Conservation (phyloP, 2,888 invertebrate genomes). For the Gymnoscelis rufifasciata region DNA sequence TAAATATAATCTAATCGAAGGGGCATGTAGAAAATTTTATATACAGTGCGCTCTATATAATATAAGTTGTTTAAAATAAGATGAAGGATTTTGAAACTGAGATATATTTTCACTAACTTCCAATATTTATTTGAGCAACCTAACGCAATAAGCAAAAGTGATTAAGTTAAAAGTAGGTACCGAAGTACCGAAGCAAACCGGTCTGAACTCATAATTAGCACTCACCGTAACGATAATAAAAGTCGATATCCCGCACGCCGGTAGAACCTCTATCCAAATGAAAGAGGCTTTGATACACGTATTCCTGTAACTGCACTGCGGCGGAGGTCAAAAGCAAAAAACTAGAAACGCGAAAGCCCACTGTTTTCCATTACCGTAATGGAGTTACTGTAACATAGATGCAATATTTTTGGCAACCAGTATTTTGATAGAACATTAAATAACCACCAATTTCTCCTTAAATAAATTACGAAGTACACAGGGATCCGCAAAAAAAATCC, state of each 20-base stretch:
- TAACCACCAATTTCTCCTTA: constrained; percentile 31
- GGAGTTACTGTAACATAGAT: constrained; percentile 61
- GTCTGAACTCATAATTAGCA: constrained; percentile 52
- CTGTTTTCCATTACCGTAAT: constrained; percentile 73
- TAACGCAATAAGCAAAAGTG: constrained; percentile 23
- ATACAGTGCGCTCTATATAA: too few relatives aligned
- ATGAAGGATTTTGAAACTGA: too few relatives aligned
- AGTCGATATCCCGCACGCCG: constrained; percentile 53
- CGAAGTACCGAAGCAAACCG: constrained; percentile 15
- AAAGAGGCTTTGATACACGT: constrained; percentile 71
- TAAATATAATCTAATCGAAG: too few relatives aligned
- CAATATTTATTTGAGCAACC: background rate
- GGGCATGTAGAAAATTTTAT: too few relatives aligned
- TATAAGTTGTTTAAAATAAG: too few relatives aligned
- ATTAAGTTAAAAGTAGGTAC: constrained; percentile 39
- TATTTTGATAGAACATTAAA: constrained; percentile 32
- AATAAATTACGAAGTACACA: constrained; percentile 28
- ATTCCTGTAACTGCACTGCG: constrained; percentile 71
- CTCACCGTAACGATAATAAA: constrained; percentile 54
- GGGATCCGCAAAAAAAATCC: constrained; percentile 27
- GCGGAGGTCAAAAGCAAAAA: constrained; percentile 57
- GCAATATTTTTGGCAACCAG: constrained; percentile 41
- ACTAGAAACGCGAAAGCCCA: constrained; percentile 57
- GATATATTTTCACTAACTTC: too few relatives aligned
- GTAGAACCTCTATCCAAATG: constrained; percentile 52